phyloP scores from a whole-genome alignment of 2,113 vertebrate species.

The Semnopithecus entellus region DNA sequence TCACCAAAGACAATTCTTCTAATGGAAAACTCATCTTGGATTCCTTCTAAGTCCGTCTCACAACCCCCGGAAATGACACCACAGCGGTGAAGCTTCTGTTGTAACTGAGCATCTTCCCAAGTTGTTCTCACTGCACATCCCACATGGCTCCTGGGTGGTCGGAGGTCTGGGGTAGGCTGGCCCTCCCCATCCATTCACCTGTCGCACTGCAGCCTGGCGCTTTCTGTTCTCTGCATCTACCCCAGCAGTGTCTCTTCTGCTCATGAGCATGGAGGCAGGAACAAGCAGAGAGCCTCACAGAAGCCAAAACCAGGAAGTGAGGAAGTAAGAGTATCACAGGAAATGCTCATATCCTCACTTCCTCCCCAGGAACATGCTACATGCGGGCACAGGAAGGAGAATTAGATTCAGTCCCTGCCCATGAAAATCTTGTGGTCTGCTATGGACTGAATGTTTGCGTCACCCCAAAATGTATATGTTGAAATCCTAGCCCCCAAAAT shows the following conservation, averaged over 20 bases:
- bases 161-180: neutral
- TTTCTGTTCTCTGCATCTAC: neutral
- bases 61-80: neutral
- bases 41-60: neutral
- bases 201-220: accelerated
- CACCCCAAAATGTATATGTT: neutral
- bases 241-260: neutral
- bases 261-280: neutral
- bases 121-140: accelerated
- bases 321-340: neutral
- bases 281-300: neutral
- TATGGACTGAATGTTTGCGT: neutral
- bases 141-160: accelerated
- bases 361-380: neutral
- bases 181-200: neutral
- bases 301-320: neutral
- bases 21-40: slow-evolving; percentile 56
- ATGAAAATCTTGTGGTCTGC: neutral
- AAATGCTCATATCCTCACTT: neutral
- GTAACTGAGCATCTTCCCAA: neutral
- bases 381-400: neutral
- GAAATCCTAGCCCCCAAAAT: neutral
- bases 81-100: neutral
- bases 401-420: neutral
- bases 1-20: slow-evolving; percentile 45